Conservation (phyloP, 2,797 vertebrate species). For the Hoplostethus mediterraneus region DNA sequence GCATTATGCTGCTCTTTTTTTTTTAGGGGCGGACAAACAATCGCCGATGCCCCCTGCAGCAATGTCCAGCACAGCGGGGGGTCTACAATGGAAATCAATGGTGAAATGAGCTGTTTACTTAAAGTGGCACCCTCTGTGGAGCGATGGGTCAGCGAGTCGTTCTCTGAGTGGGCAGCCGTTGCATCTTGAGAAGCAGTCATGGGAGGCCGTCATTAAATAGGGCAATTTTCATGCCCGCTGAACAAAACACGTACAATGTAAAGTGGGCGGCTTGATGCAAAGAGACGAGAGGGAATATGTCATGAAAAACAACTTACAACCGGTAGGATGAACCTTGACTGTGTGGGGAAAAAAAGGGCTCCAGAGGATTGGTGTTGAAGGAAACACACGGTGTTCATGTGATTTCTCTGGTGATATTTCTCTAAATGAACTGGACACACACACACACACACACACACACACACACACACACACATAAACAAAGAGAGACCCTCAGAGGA, state of each 20-base stretch:
- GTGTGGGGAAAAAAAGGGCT: neutral
- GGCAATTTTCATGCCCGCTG: constrained; percentile 81
- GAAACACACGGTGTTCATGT: neutral
- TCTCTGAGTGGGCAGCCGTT: constrained; percentile 12
- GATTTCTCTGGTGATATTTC: constrained; percentile 32
- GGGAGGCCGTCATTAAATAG: constrained; percentile 74
- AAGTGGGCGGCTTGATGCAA: constrained; percentile 56
- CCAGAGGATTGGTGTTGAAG: neutral
- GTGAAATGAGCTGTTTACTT: constrained; percentile 59
- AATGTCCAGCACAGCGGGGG: constrained; percentile 30
- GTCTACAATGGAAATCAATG: constrained; percentile 13
- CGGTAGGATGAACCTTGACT: constrained; percentile 6
- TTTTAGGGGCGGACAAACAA: constrained; percentile 59
- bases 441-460: constrained; percentile 5
- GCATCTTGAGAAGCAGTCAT: constrained; percentile 47
- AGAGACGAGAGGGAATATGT: constrained; percentile 72
- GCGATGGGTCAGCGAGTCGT: constrained; percentile 41
- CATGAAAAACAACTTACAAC: constrained; percentile 52
- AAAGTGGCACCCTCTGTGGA: constrained; percentile 19
- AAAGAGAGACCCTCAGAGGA: constrained; percentile 22
- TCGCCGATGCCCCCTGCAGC: constrained; percentile 42
- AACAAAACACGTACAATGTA: constrained; percentile 71
- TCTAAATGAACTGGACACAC: constrained; percentile 19
- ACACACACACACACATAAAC: constrained; percentile 11
- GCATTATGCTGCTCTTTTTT: constrained; percentile 73